Evolutionary conservation across 2,797 vertebrate species (phyloP), one percentile per base, ranked within the genome.

Genomic region (Acestrorhynchus altus): DNA sequence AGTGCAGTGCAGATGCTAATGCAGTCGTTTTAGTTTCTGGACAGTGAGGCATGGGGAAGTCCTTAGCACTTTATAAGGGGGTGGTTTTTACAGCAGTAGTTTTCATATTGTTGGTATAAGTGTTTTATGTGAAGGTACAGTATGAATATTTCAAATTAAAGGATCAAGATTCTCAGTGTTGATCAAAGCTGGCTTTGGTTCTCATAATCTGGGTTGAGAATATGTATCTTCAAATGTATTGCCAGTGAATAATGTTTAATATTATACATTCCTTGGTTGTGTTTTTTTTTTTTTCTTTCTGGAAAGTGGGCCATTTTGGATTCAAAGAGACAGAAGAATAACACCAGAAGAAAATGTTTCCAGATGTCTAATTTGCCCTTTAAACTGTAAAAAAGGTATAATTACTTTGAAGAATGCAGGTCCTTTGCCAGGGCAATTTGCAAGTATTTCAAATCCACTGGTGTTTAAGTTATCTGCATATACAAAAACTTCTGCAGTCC

Each of bases 321-420:
- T 61, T 72, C 61, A 72, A 70, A 59, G 60, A 89, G 89, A 92
- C 89, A 87, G 83, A 89, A 76, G 84, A 90, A 91, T 87, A 76
- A 86, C 84, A 81, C 59, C 40, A 76, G 74, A 80, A 85, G 85
- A 84, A 89, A 91, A 88, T 73, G 79, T 0, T 89, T 90, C 90
- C 91, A 92, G 88, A 91, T 93, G 91, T 89, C 85, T 82, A 39
- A 80, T 81, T 74, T 80, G 24, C 68, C 57, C 40, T 71, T 70
- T 70, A 51, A 64, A 63, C 56, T 73, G 68, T 67, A 76, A 85
- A 85, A 51, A 76, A 65, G 49, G 73, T 72, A 72, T 85, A 82
- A 85, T 77, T 80, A 72, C 47, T 63, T 18, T 20, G 52, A 78
- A 51, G 73, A 76, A 80, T 77, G 77, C 31, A 31, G 68, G 57